phyloP scores from a whole-genome alignment of 37 sponge, comb jelly and placozoan genomes.

The Halisarca cf. caerulea region DNA sequence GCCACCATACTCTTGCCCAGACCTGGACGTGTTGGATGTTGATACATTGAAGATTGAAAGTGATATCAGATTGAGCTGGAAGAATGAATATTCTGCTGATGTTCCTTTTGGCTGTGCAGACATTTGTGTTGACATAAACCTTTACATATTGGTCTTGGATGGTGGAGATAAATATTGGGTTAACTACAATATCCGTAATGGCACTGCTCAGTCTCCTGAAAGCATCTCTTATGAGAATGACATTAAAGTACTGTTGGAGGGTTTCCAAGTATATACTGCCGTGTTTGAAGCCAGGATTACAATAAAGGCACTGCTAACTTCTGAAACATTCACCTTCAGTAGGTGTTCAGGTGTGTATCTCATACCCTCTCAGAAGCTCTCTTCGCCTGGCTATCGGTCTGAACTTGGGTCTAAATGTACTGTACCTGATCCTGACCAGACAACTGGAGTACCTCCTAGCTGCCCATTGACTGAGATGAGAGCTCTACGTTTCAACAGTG shows the following conservation, averaged over 20 bases:
- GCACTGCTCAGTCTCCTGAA: not conserved
- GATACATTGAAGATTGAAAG: not conserved
- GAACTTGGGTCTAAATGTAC: not conserved
- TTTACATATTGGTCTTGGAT: not conserved
- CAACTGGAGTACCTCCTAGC: not conserved
- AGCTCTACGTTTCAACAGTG: constrained; percentile 1
- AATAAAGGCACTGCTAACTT: not conserved
- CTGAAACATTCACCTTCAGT: not conserved
- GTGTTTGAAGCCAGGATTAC: not conserved
- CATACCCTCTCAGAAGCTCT: not conserved
- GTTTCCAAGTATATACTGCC: not conserved
- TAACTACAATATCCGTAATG: not conserved
- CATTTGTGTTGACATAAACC: not conserved
- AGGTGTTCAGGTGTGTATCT: constrained; percentile 9
- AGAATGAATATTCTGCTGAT: not conserved
- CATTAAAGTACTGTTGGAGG: not conserved
- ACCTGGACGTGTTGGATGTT: not conserved
- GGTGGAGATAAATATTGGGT: not conserved
- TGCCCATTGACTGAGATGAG: not conserved
- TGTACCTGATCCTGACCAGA: not conserved
- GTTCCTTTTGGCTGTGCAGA: not conserved
- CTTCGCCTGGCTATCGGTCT: not conserved
- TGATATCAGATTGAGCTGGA: not conserved
- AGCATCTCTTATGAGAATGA: not conserved
- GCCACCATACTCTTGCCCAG: constrained; percentile 2